These are phyloP conservation scores for Naja naja DNA, from an alignment of 2,113 vertebrate species.

Conservation along the genomic window DNA sequence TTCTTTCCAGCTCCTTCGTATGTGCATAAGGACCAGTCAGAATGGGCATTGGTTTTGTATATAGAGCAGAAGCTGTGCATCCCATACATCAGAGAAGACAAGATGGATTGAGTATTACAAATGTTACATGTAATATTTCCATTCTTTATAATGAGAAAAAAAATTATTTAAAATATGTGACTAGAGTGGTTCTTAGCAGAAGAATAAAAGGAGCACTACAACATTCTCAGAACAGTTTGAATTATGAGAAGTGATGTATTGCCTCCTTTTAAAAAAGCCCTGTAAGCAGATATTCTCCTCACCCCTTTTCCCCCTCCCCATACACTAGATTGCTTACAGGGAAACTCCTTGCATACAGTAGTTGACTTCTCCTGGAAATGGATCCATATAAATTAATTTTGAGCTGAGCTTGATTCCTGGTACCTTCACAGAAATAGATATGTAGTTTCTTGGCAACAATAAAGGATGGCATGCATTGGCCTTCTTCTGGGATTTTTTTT, in stretches of 20 bases:
- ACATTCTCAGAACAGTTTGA: background rate
- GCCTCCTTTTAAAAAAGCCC: background rate
- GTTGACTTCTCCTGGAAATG: background rate
- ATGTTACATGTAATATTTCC: background rate
- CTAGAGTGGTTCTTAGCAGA: background rate
- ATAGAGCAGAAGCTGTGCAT: background rate
- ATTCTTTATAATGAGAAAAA: background rate
- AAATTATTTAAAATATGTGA: background rate
- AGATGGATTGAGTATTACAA: background rate
- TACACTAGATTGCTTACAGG: background rate
- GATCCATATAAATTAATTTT: background rate
- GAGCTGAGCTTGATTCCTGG: background rate
- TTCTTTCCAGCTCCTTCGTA: background rate
- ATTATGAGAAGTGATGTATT: background rate
- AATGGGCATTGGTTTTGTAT: background rate
- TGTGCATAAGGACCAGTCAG: background rate
- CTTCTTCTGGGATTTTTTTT: background rate
- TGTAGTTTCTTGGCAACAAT: background rate
- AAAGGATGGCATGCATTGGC: background rate
- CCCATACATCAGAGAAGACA: background rate
- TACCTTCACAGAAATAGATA: background rate
- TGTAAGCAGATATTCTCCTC: background rate
- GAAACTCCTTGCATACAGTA: background rate
- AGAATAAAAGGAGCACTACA: background rate
- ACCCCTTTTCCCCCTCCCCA: rapidly evolving